These are phyloP conservation scores for Tragulus kanchil DNA, from an alignment of 2,113 vertebrate genomes.

Conservation along the genomic window DNA sequence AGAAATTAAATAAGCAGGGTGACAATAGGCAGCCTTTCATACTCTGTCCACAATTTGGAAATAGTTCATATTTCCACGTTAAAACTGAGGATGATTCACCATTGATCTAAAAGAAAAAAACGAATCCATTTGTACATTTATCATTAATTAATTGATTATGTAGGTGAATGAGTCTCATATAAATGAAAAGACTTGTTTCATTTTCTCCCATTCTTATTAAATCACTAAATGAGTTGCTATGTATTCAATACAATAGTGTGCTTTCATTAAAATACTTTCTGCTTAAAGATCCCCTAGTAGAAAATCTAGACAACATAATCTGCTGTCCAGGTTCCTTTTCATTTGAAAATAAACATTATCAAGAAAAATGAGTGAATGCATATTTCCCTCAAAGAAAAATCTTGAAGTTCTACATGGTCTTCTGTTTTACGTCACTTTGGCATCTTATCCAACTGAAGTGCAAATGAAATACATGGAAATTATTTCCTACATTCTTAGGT, in stretches of 20 bases:
- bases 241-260: not conserved
- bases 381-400: conserved; percentile 47
- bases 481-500: conserved; percentile 15
- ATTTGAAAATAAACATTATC: conserved; percentile 36
- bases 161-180: not conserved
- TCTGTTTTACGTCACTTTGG: not conserved
- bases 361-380: not conserved
- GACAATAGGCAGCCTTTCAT: not conserved
- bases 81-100: not conserved
- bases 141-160: conserved; percentile 16
- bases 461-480: conserved; percentile 8
- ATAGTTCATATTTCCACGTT: not conserved
- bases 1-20: not conserved
- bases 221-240: not conserved
- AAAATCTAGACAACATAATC: not conserved
- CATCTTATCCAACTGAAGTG: not conserved
- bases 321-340: not conserved
- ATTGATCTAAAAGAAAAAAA: conserved; percentile 6
- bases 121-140: not conserved
- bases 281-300: not conserved
- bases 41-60: not conserved
- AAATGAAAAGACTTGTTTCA: not conserved
- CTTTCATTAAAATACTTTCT: conserved; percentile 63
- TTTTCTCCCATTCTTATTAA: conserved; percentile 4
- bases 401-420: not conserved